These are phyloP conservation scores for Hirtodrosophila confusa DNA, from an alignment of 2,888 invertebrate species.

Conservation along the genomic window DNA sequence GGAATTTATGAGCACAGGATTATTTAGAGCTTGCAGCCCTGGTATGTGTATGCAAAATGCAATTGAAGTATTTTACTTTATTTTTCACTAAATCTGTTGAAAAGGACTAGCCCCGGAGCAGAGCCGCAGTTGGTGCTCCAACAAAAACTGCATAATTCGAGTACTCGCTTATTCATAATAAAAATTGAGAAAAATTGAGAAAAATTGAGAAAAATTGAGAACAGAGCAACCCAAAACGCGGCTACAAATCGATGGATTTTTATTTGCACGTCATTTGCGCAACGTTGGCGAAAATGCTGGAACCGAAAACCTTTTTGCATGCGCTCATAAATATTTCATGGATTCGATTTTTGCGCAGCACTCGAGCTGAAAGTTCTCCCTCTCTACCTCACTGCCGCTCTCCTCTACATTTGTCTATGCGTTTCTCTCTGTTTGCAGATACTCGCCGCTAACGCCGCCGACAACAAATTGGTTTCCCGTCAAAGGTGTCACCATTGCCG, in stretches of 20 bases:
- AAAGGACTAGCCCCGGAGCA: slow-evolving; percentile 38
- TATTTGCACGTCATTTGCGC: slow-evolving; percentile 56
- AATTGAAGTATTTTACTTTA: slow-evolving; percentile 32
- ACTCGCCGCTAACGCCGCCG: slow-evolving; percentile 83
- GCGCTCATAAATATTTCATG: slow-evolving; percentile 77
- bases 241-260: slow-evolving; percentile 62
- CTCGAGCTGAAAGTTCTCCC: slow-evolving; percentile 48
- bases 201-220: slow-evolving; percentile 21
- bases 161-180: slow-evolving; percentile 34
- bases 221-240: slow-evolving; percentile 26
- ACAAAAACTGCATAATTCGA: slow-evolving; percentile 44
- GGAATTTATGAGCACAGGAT: too few species aligned
- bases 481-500: slow-evolving; percentile 83
- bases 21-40: slow-evolving; percentile 4
- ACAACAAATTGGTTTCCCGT: slow-evolving; percentile 84
- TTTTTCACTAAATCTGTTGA: slow-evolving; percentile 26
- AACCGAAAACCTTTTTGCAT: slow-evolving; percentile 62
- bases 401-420: slow-evolving; percentile 12
- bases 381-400: slow-evolving; percentile 8
- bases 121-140: slow-evolving; percentile 32
- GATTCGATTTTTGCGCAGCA: slow-evolving; percentile 70
- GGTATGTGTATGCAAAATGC: slow-evolving; percentile 6
- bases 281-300: slow-evolving; percentile 53
- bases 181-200: slow-evolving; percentile 23
- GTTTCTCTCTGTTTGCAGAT: slow-evolving; percentile 75